Conservation (phyloP, 1,140 invertebrate genomes). For the Papilio glaucus region DNA sequence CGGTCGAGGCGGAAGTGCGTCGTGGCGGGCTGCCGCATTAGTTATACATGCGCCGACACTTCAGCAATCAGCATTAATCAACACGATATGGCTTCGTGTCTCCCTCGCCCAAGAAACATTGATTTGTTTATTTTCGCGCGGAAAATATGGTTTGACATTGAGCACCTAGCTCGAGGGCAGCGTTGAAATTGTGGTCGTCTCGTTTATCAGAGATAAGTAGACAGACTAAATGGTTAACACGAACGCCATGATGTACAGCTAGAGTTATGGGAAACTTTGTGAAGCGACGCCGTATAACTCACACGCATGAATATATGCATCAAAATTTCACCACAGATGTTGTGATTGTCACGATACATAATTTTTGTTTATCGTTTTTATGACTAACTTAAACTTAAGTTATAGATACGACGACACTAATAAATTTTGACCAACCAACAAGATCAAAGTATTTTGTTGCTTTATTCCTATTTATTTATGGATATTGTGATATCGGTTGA, state of each 20-base stretch:
- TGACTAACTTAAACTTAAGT: slow-evolving; percentile 3
- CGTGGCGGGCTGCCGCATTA: slow-evolving; percentile 71
- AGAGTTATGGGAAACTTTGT: slow-evolving; percentile 48
- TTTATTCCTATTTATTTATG: background rate
- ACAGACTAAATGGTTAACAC: slow-evolving; percentile 64
- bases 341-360: background rate
- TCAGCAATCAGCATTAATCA: slow-evolving; percentile 82
- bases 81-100: slow-evolving; percentile 71
- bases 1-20: slow-evolving; percentile 71
- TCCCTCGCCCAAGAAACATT: slow-evolving; percentile 58
- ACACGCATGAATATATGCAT: slow-evolving; percentile 32
- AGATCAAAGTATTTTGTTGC: slow-evolving; percentile 1
- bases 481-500: background rate
- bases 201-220: slow-evolving; percentile 63
- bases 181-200: slow-evolving; percentile 56
- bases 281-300: slow-evolving; percentile 23
- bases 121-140: slow-evolving; percentile 78
- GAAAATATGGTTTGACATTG: slow-evolving; percentile 73
- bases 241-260: slow-evolving; percentile 55
- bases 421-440: background rate
- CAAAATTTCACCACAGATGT: slow-evolving; percentile 21
- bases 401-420: background rate
- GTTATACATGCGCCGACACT: slow-evolving; percentile 79
- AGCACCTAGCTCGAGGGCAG: slow-evolving; percentile 51
- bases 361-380: slow-evolving; percentile 23